Percentiles rank a stretch among this genome's conserved stretches.
phyloP scores from a whole-genome alignment of 2,888 invertebrate species.

The Thymelicus acteon region DNA sequence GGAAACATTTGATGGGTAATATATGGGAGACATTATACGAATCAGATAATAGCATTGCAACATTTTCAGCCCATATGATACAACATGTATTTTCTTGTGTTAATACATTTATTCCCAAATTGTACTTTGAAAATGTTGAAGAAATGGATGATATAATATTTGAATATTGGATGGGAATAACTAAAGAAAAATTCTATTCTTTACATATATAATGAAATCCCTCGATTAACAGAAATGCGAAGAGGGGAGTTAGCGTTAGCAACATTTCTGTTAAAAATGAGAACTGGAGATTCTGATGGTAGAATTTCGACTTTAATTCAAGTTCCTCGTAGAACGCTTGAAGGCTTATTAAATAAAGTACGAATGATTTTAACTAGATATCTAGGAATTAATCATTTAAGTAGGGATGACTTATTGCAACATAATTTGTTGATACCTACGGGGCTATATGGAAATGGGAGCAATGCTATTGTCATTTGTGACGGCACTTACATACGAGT shows the following conservation, averaged over 20 bases:
- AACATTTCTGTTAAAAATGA: slow-evolving; percentile 16
- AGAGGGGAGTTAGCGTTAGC: slow-evolving; percentile 20
- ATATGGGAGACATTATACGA: slow-evolving; percentile 13
- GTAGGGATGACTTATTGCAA: background rate
- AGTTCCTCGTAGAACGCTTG: slow-evolving; percentile 1
- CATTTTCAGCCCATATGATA: slow-evolving; percentile 22
- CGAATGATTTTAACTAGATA: slow-evolving; percentile 22
- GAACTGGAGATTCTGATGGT: slow-evolving; percentile 24
- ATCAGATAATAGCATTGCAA: slow-evolving; percentile 21
- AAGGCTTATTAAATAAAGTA: slow-evolving; percentile 16
- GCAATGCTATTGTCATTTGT: slow-evolving; percentile 26
- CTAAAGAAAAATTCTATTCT: slow-evolving; percentile 19
- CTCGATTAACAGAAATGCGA: slow-evolving; percentile 6
- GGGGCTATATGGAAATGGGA: slow-evolving; percentile 12
- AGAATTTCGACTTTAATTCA: background rate
- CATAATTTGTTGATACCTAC: no score
- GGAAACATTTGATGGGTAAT: slow-evolving; percentile 21
- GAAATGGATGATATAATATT: slow-evolving; percentile 34
- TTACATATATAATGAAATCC: slow-evolving; percentile 13
- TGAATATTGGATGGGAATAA: slow-evolving; percentile 31
- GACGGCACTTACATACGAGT: slow-evolving; percentile 39
- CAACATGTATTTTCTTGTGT: slow-evolving; percentile 29
- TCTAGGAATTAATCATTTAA: slow-evolving; percentile 19
- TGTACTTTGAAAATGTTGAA: slow-evolving; percentile 37
- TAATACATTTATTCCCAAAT: slow-evolving; percentile 18